Evolutionary conservation across 2,888 invertebrate genomes (phyloP).

Genomic region (Sphaerophoria taeniata): DNA sequence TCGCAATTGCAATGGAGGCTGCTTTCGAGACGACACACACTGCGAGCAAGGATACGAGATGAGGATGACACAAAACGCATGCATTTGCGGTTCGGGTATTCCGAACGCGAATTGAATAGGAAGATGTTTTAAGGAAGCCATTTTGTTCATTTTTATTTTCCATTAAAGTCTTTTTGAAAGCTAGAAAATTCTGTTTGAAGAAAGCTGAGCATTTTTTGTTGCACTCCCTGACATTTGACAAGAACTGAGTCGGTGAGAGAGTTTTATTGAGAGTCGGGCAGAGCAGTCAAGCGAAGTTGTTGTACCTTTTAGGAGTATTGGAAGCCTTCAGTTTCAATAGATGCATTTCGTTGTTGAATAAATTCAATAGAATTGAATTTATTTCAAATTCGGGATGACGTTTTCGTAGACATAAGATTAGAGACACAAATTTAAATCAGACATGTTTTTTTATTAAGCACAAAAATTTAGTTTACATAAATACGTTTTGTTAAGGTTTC

Average conservation of each 20-base stretch:
- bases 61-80: conserved; percentile 70
- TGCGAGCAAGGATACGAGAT: conserved; percentile 54
- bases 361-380: too few relatives aligned
- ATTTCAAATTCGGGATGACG: too few relatives aligned
- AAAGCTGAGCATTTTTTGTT: not conserved
- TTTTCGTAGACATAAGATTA: too few relatives aligned
- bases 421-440: too few relatives aligned
- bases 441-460: too few relatives aligned
- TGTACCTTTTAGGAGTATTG: conserved; percentile 5
- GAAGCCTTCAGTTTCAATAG: not conserved
- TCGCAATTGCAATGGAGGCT: conserved; percentile 8
- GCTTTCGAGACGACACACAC: conserved; percentile 44
- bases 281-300: conserved; percentile 1
- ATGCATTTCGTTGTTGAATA: not conserved
- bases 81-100: conserved; percentile 20
- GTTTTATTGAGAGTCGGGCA: conserved; percentile 18
- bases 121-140: not conserved
- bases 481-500: too few relatives aligned
- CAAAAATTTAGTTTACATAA: too few relatives aligned
- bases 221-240: not conserved
- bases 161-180: not conserved
- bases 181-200: not conserved
- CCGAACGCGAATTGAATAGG: too few relatives aligned
- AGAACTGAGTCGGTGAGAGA: conserved; percentile 9
- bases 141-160: not conserved